Evolutionary conservation across 2,888 invertebrate genomes (phyloP).

Genomic region (Meteorus colon): DNA sequence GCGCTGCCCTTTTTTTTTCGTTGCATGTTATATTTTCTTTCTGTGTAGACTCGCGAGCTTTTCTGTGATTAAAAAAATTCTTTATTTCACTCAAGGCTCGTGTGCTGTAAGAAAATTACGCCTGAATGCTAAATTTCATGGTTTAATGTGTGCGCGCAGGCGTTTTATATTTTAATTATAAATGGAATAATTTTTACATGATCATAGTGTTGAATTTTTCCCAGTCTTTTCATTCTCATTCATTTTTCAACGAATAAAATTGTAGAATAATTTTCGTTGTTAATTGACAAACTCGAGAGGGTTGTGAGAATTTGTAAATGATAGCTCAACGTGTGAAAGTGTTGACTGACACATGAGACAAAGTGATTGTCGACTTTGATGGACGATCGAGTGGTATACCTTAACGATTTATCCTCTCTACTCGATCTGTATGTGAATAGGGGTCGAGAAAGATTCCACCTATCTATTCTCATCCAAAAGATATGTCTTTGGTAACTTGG

Average conservation of each 20-base stretch:
- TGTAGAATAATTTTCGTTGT: not conserved
- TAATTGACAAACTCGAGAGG: not conserved
- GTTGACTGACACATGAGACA: conserved; percentile 21
- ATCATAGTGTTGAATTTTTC: not conserved
- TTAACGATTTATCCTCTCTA: not conserved
- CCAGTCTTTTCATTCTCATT: not conserved
- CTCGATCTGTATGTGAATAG: not conserved
- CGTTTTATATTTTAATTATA: not conserved
- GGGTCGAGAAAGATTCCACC: not conserved
- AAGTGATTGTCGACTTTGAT: conserved; percentile 20
- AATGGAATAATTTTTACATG: not conserved
- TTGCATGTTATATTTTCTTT: not conserved
- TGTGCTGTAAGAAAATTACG: too few relatives aligned
- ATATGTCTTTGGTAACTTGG: conserved; percentile 17
- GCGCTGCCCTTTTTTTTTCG: not conserved
- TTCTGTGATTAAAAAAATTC: conserved; percentile 17
- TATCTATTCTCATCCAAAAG: conserved; percentile 16
- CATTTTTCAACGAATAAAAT: too few relatives aligned
- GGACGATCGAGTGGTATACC: conserved; percentile 13
- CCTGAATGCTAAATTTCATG: not conserved
- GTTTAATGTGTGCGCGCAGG: not conserved
- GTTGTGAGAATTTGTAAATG: not conserved
- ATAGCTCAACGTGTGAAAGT: not conserved
- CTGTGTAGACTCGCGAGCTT: not conserved
- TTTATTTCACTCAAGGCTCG: not conserved